phyloP scores from a whole-genome alignment of 2,797 vertebrate species.

The Eulemur mongoz region DNA sequence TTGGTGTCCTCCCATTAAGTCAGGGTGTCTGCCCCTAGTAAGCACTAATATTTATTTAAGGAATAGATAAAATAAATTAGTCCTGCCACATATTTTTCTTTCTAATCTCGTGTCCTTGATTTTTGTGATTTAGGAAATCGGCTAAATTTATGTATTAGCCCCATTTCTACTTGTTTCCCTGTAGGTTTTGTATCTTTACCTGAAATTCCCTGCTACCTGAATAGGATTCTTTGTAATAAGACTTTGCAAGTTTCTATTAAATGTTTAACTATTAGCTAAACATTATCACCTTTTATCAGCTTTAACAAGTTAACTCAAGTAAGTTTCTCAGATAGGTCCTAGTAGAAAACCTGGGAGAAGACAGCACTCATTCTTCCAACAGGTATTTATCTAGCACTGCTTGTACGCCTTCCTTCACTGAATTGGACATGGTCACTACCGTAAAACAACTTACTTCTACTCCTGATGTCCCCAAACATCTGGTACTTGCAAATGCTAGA shows the following conservation, averaged over 20 bases:
- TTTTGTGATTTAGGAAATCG: background rate
- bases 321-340: constrained; percentile 16
- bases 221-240: constrained; percentile 43
- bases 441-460: background rate
- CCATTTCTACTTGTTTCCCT: background rate
- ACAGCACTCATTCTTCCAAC: background rate
- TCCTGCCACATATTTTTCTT: background rate
- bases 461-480: background rate
- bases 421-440: background rate
- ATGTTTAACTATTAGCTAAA: constrained; percentile 46
- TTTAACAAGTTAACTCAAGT: constrained; percentile 11
- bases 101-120: background rate
- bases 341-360: background rate
- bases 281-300: background rate
- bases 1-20: background rate
- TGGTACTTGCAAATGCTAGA: background rate
- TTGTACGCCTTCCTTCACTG: background rate
- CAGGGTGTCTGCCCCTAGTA: background rate
- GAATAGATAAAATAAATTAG: background rate
- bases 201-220: background rate
- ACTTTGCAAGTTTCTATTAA: constrained; percentile 13
- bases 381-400: background rate
- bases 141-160: background rate
- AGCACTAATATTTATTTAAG: background rate
- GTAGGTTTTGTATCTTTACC: background rate